A percentile compares a stretch with the other conserved stretches of the same genome.
These are phyloP conservation scores for Pararge aegeria DNA, from an alignment of 1,140 invertebrate genomes.

Conservation along the genomic window DNA sequence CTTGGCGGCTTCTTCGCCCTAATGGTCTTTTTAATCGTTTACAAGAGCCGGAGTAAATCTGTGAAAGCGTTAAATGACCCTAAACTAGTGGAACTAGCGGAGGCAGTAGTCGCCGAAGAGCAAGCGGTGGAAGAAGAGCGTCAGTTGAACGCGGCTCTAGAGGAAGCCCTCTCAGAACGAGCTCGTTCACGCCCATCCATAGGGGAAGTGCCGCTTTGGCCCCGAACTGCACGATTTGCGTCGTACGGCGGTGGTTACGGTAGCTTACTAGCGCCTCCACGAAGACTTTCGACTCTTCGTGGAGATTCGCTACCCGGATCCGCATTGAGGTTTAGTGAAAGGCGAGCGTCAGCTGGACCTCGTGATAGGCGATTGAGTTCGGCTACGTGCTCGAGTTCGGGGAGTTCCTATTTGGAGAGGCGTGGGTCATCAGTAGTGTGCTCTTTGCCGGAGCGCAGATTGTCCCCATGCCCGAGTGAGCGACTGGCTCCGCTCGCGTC, in stretches of 20 bases:
- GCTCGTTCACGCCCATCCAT: constrained; percentile 69
- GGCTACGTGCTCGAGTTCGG: constrained; percentile 89
- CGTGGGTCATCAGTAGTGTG: constrained; percentile 87
- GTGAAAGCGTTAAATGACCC: constrained; percentile 85
- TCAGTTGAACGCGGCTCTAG: constrained; percentile 85
- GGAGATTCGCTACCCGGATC: constrained; percentile 80
- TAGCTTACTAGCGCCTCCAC: constrained; percentile 83
- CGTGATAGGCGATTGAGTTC: constrained; percentile 86
- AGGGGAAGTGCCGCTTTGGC: constrained; percentile 73
- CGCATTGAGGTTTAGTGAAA: constrained; percentile 77
- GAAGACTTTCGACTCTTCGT: constrained; percentile 76
- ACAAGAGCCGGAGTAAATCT: constrained; percentile 90
- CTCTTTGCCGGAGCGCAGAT: constrained; percentile 82
- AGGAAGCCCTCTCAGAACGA: constrained; percentile 82
- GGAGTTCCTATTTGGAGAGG: constrained; percentile 89
- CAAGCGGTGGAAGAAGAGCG: constrained; percentile 86
- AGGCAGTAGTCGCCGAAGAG: constrained; percentile 87
- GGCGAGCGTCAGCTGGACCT: constrained; percentile 75
- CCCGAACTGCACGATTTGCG: constrained; percentile 82
- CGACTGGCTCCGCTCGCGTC: constrained; percentile 87
- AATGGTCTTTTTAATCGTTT: constrained; percentile 92
- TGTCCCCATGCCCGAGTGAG: constrained; percentile 90
- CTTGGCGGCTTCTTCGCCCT: constrained; percentile 92
- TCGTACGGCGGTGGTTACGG: constrained; percentile 86
- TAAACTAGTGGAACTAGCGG: constrained; percentile 82